Evolutionary conservation across 2,888 invertebrate genomes (phyloP).

Genomic region (Polydrusus pterygomalis): DNA sequence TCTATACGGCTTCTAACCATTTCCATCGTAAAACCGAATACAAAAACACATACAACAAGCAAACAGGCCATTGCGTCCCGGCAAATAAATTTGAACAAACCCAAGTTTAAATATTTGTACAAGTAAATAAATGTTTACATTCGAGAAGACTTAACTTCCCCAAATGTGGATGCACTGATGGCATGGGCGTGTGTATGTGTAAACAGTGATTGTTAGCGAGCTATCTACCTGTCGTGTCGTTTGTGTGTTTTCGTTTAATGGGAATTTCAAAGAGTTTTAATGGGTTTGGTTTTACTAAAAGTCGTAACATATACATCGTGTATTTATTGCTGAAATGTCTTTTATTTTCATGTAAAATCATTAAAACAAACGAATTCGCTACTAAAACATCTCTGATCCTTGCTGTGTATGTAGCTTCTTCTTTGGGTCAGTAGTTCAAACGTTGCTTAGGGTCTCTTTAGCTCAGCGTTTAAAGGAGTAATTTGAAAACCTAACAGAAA

Average conservation of each 20-base stretch:
- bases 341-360: background rate
- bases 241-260: constrained; percentile 44
- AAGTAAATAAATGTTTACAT: constrained; percentile 56
- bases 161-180: constrained; percentile 50
- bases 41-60: constrained; percentile 19
- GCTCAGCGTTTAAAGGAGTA: no score
- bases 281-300: constrained; percentile 29
- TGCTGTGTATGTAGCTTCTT: no score
- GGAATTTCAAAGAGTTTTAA: constrained; percentile 30
- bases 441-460: no score
- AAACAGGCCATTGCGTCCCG: constrained; percentile 7
- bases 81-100: constrained; percentile 39
- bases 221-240: constrained; percentile 39
- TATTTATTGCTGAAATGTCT: background rate
- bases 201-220: constrained; percentile 48
- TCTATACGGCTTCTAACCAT: background rate
- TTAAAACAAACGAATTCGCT: background rate
- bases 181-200: constrained; percentile 48
- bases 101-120: constrained; percentile 43
- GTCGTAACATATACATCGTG: constrained; percentile 5
- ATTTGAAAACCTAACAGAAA: no score
- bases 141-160: constrained; percentile 52
- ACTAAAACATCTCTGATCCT: background rate
- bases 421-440: no score
- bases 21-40: constrained; percentile 16